Percentiles rank a stretch among this genome's conserved stretches.
Evolutionary conservation across 1,140 invertebrate genomes (phyloP).

Genomic region (Hyposmocoma kahamanoa): DNA sequence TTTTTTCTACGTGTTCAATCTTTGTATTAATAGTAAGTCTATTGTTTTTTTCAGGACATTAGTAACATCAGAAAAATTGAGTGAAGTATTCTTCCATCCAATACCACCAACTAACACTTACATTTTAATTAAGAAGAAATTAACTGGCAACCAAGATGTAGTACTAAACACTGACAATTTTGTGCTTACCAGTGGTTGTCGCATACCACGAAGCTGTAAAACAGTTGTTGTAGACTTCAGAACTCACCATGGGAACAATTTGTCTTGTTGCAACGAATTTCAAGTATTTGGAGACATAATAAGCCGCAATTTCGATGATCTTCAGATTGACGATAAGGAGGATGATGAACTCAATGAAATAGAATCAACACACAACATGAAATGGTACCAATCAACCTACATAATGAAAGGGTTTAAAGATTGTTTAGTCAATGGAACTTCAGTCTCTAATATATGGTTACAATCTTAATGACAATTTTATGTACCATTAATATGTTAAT

Average conservation of each 20-base stretch:
- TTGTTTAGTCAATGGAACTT: conserved; percentile 53
- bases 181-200: conserved; percentile 36
- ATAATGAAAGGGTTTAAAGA: conserved; percentile 66
- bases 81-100: conserved; percentile 41
- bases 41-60: conserved; percentile 44
- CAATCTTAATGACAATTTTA: conserved; percentile 33
- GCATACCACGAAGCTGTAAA: conserved; percentile 45
- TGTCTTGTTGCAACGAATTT: conserved; percentile 54
- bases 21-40: no score
- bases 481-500: no score
- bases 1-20: no score
- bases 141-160: conserved; percentile 20
- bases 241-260: conserved; percentile 25
- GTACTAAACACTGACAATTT: conserved; percentile 43
- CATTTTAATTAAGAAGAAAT: conserved; percentile 51
- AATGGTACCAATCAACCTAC: conserved; percentile 60
- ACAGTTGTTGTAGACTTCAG: conserved; percentile 47
- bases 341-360: conserved; percentile 39
- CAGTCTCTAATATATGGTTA: conserved; percentile 50
- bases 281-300: conserved; percentile 45
- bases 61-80: conserved; percentile 50
- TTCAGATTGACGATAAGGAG: conserved; percentile 21
- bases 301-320: conserved; percentile 24
- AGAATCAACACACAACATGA: conserved; percentile 36
- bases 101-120: conserved; percentile 55